Conservation (phyloP, 2,888 invertebrate species). For the Arge pagana region DNA sequence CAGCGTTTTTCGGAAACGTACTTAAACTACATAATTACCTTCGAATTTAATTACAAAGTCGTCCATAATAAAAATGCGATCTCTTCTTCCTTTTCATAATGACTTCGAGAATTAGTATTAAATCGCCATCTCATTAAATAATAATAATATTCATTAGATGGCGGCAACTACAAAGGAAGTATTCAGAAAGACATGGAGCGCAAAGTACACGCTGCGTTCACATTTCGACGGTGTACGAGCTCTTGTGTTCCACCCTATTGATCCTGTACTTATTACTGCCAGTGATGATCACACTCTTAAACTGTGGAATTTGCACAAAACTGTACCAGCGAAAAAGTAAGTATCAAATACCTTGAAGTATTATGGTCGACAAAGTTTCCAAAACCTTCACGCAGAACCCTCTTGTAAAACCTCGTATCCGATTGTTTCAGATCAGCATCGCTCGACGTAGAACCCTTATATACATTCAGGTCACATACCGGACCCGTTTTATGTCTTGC, state of each 20-base stretch:
- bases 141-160: no score
- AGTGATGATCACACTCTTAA: conserved; percentile 99
- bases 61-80: no score
- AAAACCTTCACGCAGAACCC: conserved; percentile 60
- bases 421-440: conserved; percentile 79
- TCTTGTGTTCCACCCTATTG: conserved; percentile 91
- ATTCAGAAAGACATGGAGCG: conserved; percentile 94
- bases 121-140: no score
- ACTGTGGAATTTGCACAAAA: conserved; percentile 98
- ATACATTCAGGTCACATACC: conserved; percentile 96
- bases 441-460: conserved; percentile 96
- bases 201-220: conserved; percentile 93
- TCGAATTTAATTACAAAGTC: no score
- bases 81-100: no score
- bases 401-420: no score
- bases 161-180: conserved; percentile 82
- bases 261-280: conserved; percentile 95
- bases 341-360: conserved; percentile 30
- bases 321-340: conserved; percentile 93
- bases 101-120: no score
- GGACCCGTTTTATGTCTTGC: conserved; percentile 94
- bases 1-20: no score
- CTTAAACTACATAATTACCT: no score
- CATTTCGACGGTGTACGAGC: conserved; percentile 93
- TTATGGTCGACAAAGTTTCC: neutral